These are phyloP conservation scores for Megalopta genalis DNA, from an alignment of 1,140 invertebrate genomes.

Conservation along the genomic window DNA sequence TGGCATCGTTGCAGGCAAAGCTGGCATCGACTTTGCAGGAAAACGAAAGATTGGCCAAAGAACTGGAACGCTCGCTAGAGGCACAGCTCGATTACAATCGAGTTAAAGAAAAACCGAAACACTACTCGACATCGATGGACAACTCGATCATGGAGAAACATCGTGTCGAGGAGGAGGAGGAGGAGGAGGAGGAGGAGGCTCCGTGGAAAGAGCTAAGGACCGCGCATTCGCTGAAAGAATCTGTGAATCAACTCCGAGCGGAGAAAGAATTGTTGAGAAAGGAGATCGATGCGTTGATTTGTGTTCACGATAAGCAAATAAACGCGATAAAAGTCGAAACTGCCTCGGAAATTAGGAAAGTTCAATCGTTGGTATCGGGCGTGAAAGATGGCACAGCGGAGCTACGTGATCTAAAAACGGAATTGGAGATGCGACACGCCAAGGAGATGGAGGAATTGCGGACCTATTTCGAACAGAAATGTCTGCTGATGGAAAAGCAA, in stretches of 20 bases:
- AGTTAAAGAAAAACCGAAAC: constrained; percentile 53
- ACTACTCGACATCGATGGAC: constrained; percentile 51
- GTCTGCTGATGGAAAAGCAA: constrained; percentile 87
- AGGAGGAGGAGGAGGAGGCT: constrained; percentile 46
- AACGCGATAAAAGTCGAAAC: constrained; percentile 55
- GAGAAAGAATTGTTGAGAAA: constrained; percentile 53
- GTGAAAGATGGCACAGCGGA: constrained; percentile 80
- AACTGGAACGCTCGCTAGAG: constrained; percentile 41
- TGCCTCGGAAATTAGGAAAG: constrained; percentile 61
- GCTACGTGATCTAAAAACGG: constrained; percentile 79
- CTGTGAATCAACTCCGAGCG: constrained; percentile 54
- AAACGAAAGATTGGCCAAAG: constrained; percentile 52
- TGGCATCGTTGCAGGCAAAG: constrained; percentile 20
- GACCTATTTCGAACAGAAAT: constrained; percentile 89
- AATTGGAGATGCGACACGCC: constrained; percentile 83
- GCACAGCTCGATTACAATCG: constrained; percentile 54
- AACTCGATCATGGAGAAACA: constrained; percentile 64
- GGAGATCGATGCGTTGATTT: constrained; percentile 54
- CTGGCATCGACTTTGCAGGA: constrained; percentile 22
- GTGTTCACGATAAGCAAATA: constrained; percentile 75
- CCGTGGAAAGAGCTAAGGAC: constrained; percentile 52
- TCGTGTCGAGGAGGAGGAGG: constrained; percentile 41
- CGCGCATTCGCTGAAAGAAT: constrained; percentile 59
- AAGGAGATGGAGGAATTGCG: constrained; percentile 88
- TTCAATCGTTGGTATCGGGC: constrained; percentile 73